These are phyloP conservation scores for Temnothorax unifasciatus DNA, from an alignment of 2,888 invertebrate species.

Conservation along the genomic window DNA sequence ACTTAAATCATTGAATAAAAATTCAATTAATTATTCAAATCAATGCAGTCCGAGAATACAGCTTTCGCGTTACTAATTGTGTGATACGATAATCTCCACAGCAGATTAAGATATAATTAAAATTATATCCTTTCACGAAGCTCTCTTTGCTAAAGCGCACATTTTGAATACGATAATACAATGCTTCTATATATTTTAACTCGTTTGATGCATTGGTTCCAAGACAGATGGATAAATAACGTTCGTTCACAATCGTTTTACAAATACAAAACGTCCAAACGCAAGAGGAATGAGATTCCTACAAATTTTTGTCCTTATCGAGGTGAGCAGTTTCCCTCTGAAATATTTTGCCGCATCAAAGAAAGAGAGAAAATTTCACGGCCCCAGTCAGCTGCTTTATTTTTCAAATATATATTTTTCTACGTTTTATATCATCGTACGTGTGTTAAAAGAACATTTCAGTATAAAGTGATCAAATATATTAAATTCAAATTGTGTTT, in stretches of 20 bases:
- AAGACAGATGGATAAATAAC: slow-evolving; percentile 22
- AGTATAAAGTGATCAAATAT: background rate
- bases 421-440: background rate
- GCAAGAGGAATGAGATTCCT: background rate
- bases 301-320: slow-evolving; percentile 29
- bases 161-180: background rate
- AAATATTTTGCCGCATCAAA: slow-evolving; percentile 33
- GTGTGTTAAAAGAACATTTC: background rate
- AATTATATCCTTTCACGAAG: background rate
- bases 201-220: background rate
- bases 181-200: background rate
- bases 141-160: background rate
- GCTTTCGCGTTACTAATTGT: background rate
- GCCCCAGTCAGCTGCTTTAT: background rate
- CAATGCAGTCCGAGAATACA: background rate
- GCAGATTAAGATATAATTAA: slow-evolving; percentile 23
- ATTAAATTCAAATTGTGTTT: background rate
- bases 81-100: background rate
- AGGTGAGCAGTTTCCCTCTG: background rate
- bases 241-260: slow-evolving; percentile 20
- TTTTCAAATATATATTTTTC: slow-evolving; percentile 36
- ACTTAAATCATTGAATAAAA: slow-evolving; percentile 4
- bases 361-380: slow-evolving; percentile 32
- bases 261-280: slow-evolving; percentile 15
- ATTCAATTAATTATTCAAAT: slow-evolving; percentile 28